Percentiles rank a stretch among this genome's conserved stretches.
Evolutionary conservation across 2,113 vertebrate genomes (phyloP).

Genomic region (Tylochromis polylepis): DNA sequence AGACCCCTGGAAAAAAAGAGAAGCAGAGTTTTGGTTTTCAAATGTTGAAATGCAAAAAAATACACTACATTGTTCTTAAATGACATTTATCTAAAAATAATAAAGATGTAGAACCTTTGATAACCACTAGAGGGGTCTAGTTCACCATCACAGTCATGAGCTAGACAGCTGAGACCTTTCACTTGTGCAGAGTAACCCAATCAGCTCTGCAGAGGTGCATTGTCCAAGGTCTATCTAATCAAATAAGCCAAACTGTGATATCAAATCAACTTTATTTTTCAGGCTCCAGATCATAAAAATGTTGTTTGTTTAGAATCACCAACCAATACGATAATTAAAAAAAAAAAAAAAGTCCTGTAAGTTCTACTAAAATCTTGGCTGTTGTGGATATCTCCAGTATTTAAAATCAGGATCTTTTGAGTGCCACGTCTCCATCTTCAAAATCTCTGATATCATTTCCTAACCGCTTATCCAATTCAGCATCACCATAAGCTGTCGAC

Average conservation of each 20-base stretch:
- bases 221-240: not conserved
- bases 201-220: not conserved
- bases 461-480: not conserved
- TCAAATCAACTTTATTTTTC: not conserved
- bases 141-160: not conserved
- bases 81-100: not conserved
- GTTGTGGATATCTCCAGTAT: not conserved
- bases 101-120: not conserved
- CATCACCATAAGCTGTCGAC: not conserved
- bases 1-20: conserved; percentile 28
- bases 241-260: not conserved
- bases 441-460: not conserved
- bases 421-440: not conserved
- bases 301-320: not conserved
- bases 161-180: not conserved
- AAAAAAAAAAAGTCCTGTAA: not conserved
- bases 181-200: not conserved
- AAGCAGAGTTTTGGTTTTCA: not conserved
- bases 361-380: not conserved
- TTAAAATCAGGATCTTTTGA: not conserved
- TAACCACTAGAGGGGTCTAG: conserved; percentile 51
- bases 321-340: not conserved
- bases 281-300: not conserved
- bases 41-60: not conserved
- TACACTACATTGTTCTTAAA: not conserved